These are phyloP conservation scores for Odontothrips loti DNA, from an alignment of 2,888 invertebrate species.

Conservation along the genomic window DNA sequence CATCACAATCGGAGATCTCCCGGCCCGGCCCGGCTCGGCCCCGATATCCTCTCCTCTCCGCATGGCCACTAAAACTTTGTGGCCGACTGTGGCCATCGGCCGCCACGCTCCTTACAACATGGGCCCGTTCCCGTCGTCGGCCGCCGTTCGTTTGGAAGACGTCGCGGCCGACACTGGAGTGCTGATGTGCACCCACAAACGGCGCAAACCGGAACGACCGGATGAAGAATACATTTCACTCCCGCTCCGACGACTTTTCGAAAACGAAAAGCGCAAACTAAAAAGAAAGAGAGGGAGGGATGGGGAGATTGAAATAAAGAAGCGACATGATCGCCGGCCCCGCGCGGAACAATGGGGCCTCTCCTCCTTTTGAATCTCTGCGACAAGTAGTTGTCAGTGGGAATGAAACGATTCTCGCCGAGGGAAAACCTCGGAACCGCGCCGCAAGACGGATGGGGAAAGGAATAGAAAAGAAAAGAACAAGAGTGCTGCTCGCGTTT, in stretches of 20 bases:
- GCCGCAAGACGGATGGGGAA: background rate
- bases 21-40: background rate
- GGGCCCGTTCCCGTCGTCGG: background rate
- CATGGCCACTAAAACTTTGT: slow-evolving; percentile 22
- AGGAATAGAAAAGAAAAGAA: background rate
- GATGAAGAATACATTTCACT: background rate
- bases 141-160: background rate
- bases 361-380: slow-evolving; percentile 5
- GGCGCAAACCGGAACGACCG: no score
- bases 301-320: background rate
- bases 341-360: background rate
- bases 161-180: background rate
- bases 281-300: no score
- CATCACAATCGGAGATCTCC: background rate
- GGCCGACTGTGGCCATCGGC: background rate
- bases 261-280: no score
- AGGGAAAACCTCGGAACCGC: background rate
- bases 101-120: no score
- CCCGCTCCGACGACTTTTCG: background rate
- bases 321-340: background rate
- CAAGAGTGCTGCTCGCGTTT: background rate
- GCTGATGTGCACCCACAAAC: no score
- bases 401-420: background rate
- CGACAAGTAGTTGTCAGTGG: slow-evolving; percentile 16
- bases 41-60: background rate